Evolutionary conservation across 2,888 invertebrate genomes (phyloP), one percentile per base, ranked within the genome.

Genomic region (Oasisia sp.): DNA sequence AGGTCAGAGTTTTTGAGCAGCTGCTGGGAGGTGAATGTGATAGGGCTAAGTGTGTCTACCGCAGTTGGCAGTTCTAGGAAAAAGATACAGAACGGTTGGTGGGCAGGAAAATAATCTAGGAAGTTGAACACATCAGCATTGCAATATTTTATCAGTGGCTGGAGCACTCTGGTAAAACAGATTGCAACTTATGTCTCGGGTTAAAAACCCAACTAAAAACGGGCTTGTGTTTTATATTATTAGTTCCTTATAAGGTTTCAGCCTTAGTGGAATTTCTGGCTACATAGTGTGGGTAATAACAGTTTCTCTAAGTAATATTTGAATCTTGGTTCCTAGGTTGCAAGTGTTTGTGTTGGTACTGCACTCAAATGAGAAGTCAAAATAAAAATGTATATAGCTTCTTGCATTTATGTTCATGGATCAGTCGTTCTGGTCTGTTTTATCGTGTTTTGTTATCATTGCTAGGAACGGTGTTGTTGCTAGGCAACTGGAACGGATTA

Each of bases 401-500:
- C n/a, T 74, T 74, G 74, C n/a, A 74, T 74, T 74, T 74, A 74
- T 74, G 74, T 74, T 74, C 74, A 74, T 7, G 27, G 74, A n/a
- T 74, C 74, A 74, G 74, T n/a, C n/a, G 5, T 19, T 74, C 27
- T 74, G 74, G 74, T 74, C 27, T 19, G 27, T 74, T 74, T 74
- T 74, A 74, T 74, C 74, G 27, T 19, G n/a, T 74, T 74, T 27
- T 74, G 56, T 56, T 56, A 56, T 19, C 56, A 9, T 19, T 74
- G n/a, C 74, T 74, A 74, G 74, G 74, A 74, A 74, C 27, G 27
- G 74, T 74, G 74, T 74, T 74, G 74, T 74, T 74, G 74, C 74
- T 19, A 74, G 74, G 74, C 74, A 74, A 74, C 74, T n/a, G 19
- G 74, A 27, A 19, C 14, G 74, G n/a, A 74, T 50, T 50, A 50